Conservation (phyloP, 1,140 invertebrate genomes). For the Lamellibrachia luymesi region DNA sequence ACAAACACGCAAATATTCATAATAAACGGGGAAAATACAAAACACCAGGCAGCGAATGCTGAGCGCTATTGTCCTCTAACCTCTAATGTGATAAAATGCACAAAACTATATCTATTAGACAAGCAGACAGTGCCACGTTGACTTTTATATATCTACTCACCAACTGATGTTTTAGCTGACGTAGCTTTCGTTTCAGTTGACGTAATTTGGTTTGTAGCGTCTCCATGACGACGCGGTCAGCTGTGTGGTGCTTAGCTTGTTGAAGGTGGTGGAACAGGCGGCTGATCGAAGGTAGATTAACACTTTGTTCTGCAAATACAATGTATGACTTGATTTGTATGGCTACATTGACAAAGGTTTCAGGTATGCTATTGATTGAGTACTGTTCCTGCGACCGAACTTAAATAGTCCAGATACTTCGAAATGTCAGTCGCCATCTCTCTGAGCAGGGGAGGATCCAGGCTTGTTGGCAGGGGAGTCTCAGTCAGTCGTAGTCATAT, state of each 20-base stretch:
- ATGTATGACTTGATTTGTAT: not conserved
- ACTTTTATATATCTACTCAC: not conserved
- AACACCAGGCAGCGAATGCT: too few species aligned
- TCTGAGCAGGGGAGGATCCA: too few species aligned
- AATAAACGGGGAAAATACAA: not conserved
- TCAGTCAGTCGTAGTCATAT: too few species aligned
- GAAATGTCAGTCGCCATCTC: too few species aligned
- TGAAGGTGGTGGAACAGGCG: not conserved
- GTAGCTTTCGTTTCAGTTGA: not conserved
- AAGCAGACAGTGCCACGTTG: not conserved
- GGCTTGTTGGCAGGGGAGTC: too few species aligned
- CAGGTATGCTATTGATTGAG: too few species aligned
- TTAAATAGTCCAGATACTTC: too few species aligned
- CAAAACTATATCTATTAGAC: not conserved
- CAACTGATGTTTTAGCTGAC: not conserved
- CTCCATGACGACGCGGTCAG: not conserved
- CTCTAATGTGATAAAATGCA: too few species aligned
- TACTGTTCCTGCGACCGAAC: too few species aligned
- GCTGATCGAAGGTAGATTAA: not conserved
- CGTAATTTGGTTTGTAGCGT: not conserved
- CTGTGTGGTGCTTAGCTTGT: not conserved
- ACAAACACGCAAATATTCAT: not conserved
- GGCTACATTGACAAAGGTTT: too few species aligned
- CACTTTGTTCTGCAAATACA: not conserved
- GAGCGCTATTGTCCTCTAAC: too few species aligned